These are phyloP conservation scores for Apogon talboti DNA, from an alignment of 2,797 vertebrate species.

Conservation along the genomic window DNA sequence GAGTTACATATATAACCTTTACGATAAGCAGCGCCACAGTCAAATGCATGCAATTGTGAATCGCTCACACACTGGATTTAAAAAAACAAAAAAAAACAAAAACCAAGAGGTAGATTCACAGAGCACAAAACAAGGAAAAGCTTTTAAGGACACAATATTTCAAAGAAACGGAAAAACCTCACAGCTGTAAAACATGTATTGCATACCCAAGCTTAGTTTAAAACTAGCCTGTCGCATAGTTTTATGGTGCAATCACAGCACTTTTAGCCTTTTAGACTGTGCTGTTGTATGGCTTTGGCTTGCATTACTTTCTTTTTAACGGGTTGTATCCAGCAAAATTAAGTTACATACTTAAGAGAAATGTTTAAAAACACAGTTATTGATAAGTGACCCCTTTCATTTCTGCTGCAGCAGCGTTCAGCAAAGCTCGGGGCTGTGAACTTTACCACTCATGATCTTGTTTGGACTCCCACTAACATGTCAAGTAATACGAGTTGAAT, in stretches of 20 bases:
- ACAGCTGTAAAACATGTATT: slow-evolving; percentile 66
- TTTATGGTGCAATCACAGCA: slow-evolving; percentile 52
- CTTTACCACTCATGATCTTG: slow-evolving; percentile 46
- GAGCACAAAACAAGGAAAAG: slow-evolving; percentile 55
- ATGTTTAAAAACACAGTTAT: slow-evolving; percentile 48
- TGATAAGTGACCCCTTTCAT: slow-evolving; percentile 40
- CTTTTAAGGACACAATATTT: slow-evolving; percentile 38
- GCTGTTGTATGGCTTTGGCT: slow-evolving; percentile 78
- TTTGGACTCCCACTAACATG: slow-evolving; percentile 40
- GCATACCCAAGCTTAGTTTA: slow-evolving; percentile 72
- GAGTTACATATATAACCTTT: slow-evolving; percentile 24
- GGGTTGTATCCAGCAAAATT: slow-evolving; percentile 62
- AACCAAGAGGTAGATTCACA: slow-evolving; percentile 82
- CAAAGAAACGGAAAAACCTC: slow-evolving; percentile 42
- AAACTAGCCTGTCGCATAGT: slow-evolving; percentile 62
- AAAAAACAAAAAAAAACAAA: slow-evolving; percentile 10
- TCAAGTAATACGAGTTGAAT: slow-evolving; percentile 46
- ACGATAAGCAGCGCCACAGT: slow-evolving; percentile 47
- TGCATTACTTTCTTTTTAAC: slow-evolving; percentile 58
- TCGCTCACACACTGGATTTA: slow-evolving; percentile 43
- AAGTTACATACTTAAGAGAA: slow-evolving; percentile 50
- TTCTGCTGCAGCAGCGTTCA: slow-evolving; percentile 66
- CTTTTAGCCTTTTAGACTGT: slow-evolving; percentile 52
- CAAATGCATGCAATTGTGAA: slow-evolving; percentile 66
- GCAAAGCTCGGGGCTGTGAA: slow-evolving; percentile 38